Conservation (phyloP, 2,113 vertebrate species). For the Canis aureus region DNA sequence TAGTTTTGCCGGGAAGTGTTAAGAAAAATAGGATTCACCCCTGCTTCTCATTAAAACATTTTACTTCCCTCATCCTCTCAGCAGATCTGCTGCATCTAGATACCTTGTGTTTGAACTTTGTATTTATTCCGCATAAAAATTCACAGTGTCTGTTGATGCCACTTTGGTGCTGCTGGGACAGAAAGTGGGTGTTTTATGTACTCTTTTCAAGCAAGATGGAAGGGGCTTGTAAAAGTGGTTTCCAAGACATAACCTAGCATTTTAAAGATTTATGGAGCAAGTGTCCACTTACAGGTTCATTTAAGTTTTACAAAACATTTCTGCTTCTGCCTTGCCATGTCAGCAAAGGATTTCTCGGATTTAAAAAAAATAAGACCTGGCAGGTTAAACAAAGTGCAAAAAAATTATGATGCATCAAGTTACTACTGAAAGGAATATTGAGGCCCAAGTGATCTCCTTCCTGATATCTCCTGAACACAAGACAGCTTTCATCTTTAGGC, state of each 20-base stretch:
- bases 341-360: conserved; percentile 82
- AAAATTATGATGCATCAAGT: conserved; percentile 71
- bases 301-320: conserved; percentile 85
- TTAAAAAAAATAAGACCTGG: conserved; percentile 85
- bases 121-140: conserved; percentile 27
- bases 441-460: conserved; percentile 75
- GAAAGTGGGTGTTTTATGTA: conserved; percentile 80
- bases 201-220: conserved; percentile 80
- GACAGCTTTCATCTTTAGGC: conserved; percentile 76
- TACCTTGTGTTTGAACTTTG: background rate
- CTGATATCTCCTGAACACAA: conserved; percentile 67
- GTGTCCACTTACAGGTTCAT: conserved; percentile 83
- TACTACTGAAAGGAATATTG: conserved; percentile 77
- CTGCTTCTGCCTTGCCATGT: conserved; percentile 82
- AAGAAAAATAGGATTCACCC: background rate
- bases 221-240: conserved; percentile 82
- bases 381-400: conserved; percentile 70
- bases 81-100: background rate
- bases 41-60: background rate
- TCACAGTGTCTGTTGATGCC: background rate
- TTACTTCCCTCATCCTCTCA: background rate
- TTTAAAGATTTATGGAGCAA: conserved; percentile 88
- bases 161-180: conserved; percentile 39
- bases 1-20: background rate
- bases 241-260: conserved; percentile 76